These are phyloP conservation scores for Gorsachius magnificus DNA, from an alignment of 2,797 vertebrate genomes.

Conservation along the genomic window DNA sequence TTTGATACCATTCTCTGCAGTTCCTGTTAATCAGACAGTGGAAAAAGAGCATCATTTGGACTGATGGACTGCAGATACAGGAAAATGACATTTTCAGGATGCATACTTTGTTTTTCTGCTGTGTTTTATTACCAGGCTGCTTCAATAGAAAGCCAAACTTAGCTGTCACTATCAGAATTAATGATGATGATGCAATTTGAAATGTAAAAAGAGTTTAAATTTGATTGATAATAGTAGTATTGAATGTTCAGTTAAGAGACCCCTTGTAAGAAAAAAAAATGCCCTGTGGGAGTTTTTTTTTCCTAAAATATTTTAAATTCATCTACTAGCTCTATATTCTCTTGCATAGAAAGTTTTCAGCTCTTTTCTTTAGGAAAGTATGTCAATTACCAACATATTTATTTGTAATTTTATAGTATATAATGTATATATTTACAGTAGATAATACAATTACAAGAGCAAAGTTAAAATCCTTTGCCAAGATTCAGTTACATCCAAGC, in stretches of 20 bases:
- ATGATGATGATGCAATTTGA: neutral
- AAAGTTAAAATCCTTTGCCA: neutral
- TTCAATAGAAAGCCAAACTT: neutral
- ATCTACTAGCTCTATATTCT: neutral
- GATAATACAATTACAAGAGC: neutral
- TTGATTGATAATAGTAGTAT: neutral
- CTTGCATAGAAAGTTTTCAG: neutral
- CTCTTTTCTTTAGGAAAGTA: neutral
- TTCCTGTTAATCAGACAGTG: neutral
- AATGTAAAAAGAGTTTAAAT: neutral
- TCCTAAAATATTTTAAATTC: neutral
- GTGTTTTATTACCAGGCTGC: neutral
- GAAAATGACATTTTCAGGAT: slow-evolving; percentile 11
- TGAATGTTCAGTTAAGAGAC: neutral
- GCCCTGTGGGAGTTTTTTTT: neutral
- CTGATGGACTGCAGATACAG: neutral
- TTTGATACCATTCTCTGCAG: neutral
- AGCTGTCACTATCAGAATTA: neutral
- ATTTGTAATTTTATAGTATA: neutral
- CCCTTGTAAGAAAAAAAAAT: neutral
- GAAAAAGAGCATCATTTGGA: neutral
- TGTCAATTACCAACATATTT: neutral
- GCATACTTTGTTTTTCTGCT: neutral
- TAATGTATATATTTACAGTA: neutral
- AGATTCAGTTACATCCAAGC: neutral